Conservation (phyloP, 2,113 vertebrate species). For the Tauraco erythrolophus region DNA sequence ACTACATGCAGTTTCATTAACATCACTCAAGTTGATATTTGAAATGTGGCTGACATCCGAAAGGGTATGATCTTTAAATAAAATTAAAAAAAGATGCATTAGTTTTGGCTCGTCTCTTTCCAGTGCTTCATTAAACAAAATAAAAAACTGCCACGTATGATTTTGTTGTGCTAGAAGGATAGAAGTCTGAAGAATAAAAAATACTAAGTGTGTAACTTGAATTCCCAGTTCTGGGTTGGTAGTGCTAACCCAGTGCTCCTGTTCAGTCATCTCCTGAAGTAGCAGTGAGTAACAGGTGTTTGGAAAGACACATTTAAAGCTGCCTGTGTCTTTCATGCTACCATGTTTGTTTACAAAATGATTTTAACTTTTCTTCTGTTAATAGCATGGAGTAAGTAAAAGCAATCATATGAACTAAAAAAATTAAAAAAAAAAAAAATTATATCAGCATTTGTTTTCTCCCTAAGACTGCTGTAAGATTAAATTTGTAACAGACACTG, state of each 20-base stretch:
- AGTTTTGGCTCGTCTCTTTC: background rate
- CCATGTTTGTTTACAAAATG: background rate
- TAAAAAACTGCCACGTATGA: background rate
- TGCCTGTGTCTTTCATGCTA: background rate
- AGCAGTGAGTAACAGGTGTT: background rate
- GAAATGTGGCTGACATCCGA: conserved; percentile 95
- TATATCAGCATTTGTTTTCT: background rate
- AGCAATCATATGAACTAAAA: background rate
- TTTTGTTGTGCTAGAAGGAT: background rate
- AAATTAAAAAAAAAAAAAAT: background rate
- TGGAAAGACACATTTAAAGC: background rate
- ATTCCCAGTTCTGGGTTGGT: background rate
- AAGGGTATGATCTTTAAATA: conserved; percentile 75
- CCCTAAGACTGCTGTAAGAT: background rate
- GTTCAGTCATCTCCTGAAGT: background rate
- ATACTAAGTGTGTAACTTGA: background rate
- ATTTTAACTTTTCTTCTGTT: background rate
- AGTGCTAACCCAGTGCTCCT: background rate
- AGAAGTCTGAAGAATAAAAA: background rate
- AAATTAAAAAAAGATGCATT: conserved; percentile 4
- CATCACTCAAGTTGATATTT: conserved; percentile 80
- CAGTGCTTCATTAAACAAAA: background rate
- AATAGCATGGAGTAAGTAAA: background rate
- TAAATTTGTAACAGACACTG: background rate
- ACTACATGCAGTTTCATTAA: conserved; percentile 85